Evolutionary conservation across 2,113 vertebrate genomes (phyloP), one percentile per base, ranked within the genome.

Genomic region (Leucopternis melanops): DNA sequence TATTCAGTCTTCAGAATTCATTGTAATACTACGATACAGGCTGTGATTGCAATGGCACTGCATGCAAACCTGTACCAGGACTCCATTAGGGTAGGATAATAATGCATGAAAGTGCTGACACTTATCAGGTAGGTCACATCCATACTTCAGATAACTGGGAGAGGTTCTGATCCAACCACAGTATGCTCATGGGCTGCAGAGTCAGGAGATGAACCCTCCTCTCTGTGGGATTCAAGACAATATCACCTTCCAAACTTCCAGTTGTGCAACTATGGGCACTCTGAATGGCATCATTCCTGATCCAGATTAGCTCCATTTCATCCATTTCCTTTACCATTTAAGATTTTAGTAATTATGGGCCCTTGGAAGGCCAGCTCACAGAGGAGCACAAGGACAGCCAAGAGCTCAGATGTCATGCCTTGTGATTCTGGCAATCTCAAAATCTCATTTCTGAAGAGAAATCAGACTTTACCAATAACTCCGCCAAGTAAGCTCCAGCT

Each of bases 111-210:
- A 75, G 16, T 4, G 4, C 36, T 31, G 17, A 52, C 3, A 3
- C 11, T 47, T 18, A 29, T 49, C 22, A 57, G 23, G 32, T 19
- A 32, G 19, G n/a, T n/a, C 45, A 29, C 22, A 44, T 54, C 16
- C 50, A 72, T 42, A 7, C 26, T 59, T 66, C 27, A 31, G 27
- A 12, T 31, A 44, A 34, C 10, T 42, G 11, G 36, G 34, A 61
- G 22, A 86, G 19, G 32, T 67, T 87, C 45, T 7, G 17, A n/a
- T 17, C 36, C 1, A 3, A 61, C 8, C 45, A 22, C 20, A n/a
- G 4, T 9, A 27, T 0, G 1, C 5, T 12, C 29, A 2, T 9
- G 20, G 17, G 32, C 11, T 40, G 21, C 47, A 27, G 55, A n/a
- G 15, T n/a, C 47, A 18, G 19, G 11, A 66, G 40, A 72, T 27